Base-by-base conservation (phyloP, 2,888 invertebrate species). In the Agrotis puta region DNA sequence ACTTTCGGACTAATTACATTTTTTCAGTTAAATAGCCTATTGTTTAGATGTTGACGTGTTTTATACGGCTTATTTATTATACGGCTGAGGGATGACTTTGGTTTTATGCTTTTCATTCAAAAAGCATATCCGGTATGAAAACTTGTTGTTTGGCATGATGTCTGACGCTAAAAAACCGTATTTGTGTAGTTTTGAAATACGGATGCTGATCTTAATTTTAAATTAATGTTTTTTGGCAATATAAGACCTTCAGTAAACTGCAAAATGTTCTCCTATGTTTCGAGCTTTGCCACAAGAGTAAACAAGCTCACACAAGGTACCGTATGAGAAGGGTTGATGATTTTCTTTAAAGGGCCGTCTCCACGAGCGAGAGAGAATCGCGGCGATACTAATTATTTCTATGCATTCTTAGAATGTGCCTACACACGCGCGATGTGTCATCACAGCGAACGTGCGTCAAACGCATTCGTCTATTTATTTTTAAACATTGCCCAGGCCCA, bases 31-130 rank as follows among this genome's bases (percentile, higher is more conserved):
- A n/a, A n/a, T n/a, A 33, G 33, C 39, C 9, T 9, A 11, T 50
- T 54, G 13, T 56, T 48, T n/a, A 6, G 16, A 20, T 33, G 27
- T 39, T 39, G 3, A 33, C 33, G 47, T 56, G 45, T 13, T 22
- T 61, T 78, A 77, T 81, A 77, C 78, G 82, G n/a, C n/a, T n/a
- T n/a, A n/a, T 77, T 81, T 77, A 24, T 70, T 58, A 16, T 70
- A 39, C 22, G 62, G 64, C 24, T 74, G 13, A 16, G 4, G 6
- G 6, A 33, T 18, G 11, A 48, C 13, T 24, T 6, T 18, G 3
- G 18, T 47, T 50, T 24, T 0, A 13, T 68, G 3, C 6, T 16
- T n/a, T 39, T 39, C 1, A 39, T 4, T 53, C 53, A 24, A 16
- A 7, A 53, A 53, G 9, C 3, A 18, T 24, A 53, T 24, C 1